Conservation (phyloP, 2,113 vertebrate genomes). For the Pogonocichla stellata region DNA sequence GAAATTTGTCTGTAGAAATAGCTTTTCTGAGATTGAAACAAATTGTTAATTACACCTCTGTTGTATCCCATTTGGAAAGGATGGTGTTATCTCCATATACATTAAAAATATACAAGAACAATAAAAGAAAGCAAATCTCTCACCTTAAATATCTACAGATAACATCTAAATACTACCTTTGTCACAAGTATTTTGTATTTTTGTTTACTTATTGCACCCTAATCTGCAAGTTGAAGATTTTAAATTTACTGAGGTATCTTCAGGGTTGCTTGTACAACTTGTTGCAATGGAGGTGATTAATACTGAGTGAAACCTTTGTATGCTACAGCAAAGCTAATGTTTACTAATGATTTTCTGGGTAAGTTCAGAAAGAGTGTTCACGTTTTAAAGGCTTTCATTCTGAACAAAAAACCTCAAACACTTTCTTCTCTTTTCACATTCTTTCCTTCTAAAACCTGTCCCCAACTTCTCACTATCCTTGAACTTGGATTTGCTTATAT, state of each 20-base stretch:
- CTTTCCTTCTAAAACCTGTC: not conserved
- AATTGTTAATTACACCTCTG: not conserved
- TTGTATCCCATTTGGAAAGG: not conserved
- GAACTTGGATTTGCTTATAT: not conserved
- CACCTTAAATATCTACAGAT: not conserved
- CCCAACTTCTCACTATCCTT: rapidly evolving
- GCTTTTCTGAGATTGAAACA: not conserved
- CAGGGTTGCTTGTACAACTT: not conserved
- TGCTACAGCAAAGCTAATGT: not conserved
- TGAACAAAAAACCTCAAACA: not conserved
- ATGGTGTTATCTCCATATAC: not conserved
- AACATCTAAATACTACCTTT: not conserved
- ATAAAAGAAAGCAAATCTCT: not conserved
- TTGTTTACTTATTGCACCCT: not conserved
- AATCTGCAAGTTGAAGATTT: not conserved
- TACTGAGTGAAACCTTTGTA: not conserved
- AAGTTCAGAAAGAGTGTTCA: not conserved
- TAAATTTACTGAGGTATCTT: not conserved
- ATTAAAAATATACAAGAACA: not conserved
- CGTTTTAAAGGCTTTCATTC: not conserved
- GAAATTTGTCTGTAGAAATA: not conserved
- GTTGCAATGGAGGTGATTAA: not conserved
- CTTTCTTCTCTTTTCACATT: not conserved
- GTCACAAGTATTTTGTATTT: not conserved
- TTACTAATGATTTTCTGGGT: not conserved